A percentile compares a stretch with the other conserved stretches of the same genome.
These are phyloP conservation scores for Lithophane leautieri DNA, from an alignment of 2,888 invertebrate genomes.

Conservation along the genomic window DNA sequence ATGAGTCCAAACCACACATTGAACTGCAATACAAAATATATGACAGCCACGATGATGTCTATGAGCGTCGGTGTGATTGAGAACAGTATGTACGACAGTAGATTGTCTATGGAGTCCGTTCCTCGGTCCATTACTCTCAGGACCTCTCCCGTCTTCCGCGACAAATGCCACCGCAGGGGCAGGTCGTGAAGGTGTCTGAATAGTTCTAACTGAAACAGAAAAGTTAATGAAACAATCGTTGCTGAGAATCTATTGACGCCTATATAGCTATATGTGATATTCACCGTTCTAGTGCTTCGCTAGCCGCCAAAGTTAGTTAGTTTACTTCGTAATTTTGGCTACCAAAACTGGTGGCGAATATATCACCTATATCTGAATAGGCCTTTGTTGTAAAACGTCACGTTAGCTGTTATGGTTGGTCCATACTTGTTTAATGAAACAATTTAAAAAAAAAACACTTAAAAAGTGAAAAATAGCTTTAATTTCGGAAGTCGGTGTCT, in stretches of 20 bases:
- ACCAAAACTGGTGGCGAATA: neutral
- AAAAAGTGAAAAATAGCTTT: too few species aligned
- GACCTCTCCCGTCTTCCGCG: slow-evolving; percentile 99
- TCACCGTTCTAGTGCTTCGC: neutral
- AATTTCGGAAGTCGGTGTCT: too few species aligned
- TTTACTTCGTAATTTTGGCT: neutral
- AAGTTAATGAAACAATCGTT: slow-evolving; percentile 2
- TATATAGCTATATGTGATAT: neutral
- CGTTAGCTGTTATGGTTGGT: neutral
- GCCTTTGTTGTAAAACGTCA: neutral
- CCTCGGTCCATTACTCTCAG: slow-evolving; percentile 99
- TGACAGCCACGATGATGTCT: slow-evolving; percentile 97
- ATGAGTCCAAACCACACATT: slow-evolving; percentile 98
- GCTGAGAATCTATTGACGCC: neutral
- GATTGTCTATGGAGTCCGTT: slow-evolving; percentile 98
- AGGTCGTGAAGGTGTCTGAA: slow-evolving; percentile 97
- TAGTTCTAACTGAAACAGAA: slow-evolving; percentile 92
- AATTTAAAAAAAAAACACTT: too few species aligned
- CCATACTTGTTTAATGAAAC: neutral
- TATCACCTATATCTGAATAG: neutral
- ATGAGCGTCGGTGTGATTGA: slow-evolving; percentile 97
- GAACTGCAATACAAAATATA: slow-evolving; percentile 96
- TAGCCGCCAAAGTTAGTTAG: neutral
- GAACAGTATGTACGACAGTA: slow-evolving; percentile 97
- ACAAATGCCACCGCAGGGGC: slow-evolving; percentile 98